phyloP scores from a whole-genome alignment of 2,113 vertebrate genomes.

The Protobothrops mucrosquamatus region DNA sequence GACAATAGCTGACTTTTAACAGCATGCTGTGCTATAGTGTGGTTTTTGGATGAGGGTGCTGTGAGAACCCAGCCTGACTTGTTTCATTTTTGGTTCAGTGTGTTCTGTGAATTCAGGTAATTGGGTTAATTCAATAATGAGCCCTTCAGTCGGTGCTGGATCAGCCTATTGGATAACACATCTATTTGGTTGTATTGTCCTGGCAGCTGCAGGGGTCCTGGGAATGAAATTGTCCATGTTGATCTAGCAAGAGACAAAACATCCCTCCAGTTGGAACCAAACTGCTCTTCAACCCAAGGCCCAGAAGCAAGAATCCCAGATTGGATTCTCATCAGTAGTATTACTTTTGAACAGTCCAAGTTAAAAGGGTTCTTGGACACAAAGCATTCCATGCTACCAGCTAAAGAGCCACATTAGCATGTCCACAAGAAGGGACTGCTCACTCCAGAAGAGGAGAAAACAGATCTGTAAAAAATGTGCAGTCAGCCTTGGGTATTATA shows the following conservation, averaged over 20 bases:
- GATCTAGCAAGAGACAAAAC: not conserved
- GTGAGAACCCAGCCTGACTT: not conserved
- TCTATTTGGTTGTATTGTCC: not conserved
- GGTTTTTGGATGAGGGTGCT: not conserved
- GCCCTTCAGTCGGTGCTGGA: not conserved
- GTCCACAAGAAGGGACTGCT: not conserved
- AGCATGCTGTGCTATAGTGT: not conserved
- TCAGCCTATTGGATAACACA: not conserved
- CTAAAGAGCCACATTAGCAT: not conserved
- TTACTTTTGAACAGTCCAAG: not conserved
- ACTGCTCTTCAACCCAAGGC: not conserved
- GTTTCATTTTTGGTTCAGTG: not conserved
- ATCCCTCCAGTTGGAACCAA: not conserved
- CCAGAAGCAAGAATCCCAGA: not conserved
- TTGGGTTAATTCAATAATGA: not conserved
- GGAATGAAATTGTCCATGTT: not conserved
- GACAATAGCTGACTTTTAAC: not conserved
- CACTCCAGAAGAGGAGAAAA: not conserved
- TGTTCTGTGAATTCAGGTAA: not conserved
- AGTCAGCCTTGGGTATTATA: not conserved
- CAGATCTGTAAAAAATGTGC: not conserved
- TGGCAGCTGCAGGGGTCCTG: not conserved
- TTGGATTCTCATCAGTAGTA: not conserved
- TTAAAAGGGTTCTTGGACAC: not conserved
- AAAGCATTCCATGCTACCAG: not conserved